A percentile compares a stretch with the other conserved stretches of the same genome.
These are phyloP conservation scores for Byasa hedistus DNA, from an alignment of 2,888 invertebrate genomes.

Conservation along the genomic window DNA sequence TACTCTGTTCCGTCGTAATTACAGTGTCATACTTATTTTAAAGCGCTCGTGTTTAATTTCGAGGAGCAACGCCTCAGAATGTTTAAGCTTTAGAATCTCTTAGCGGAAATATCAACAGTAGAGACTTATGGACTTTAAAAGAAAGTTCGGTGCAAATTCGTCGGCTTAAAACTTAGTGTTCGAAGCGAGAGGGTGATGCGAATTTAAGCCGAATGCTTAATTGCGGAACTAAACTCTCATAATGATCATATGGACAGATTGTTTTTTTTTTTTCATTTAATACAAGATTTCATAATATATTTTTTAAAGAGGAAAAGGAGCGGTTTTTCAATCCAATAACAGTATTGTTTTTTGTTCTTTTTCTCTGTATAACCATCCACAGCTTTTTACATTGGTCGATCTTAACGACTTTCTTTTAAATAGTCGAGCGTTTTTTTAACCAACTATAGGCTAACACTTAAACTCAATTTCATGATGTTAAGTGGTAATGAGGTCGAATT, in stretches of 20 bases:
- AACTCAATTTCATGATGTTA: background rate
- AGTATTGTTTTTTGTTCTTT: no score
- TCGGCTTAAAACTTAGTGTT: constrained; percentile 45
- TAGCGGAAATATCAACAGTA: constrained; percentile 34
- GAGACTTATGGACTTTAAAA: constrained; percentile 36
- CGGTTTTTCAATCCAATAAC: no score
- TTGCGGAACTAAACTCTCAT: constrained; percentile 9
- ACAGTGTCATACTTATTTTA: background rate
- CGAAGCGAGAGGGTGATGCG: constrained; percentile 31
- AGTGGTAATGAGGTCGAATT: background rate
- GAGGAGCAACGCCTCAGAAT: constrained; percentile 23
- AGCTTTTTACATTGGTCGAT: background rate
- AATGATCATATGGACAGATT: background rate
- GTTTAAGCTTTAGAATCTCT: constrained; percentile 32
- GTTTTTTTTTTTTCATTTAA: background rate
- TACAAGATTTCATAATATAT: no score
- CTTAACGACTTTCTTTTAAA: background rate
- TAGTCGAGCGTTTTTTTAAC: background rate
- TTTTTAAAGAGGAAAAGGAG: no score
- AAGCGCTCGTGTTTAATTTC: constrained; percentile 4
- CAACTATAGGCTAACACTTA: background rate
- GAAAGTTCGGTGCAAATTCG: constrained; percentile 49
- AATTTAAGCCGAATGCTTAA: constrained; percentile 21
- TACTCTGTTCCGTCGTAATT: constrained; percentile 1
- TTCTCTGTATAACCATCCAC: no score